phyloP scores from a whole-genome alignment of 2,888 invertebrate genomes.

The Plebejus anna region DNA sequence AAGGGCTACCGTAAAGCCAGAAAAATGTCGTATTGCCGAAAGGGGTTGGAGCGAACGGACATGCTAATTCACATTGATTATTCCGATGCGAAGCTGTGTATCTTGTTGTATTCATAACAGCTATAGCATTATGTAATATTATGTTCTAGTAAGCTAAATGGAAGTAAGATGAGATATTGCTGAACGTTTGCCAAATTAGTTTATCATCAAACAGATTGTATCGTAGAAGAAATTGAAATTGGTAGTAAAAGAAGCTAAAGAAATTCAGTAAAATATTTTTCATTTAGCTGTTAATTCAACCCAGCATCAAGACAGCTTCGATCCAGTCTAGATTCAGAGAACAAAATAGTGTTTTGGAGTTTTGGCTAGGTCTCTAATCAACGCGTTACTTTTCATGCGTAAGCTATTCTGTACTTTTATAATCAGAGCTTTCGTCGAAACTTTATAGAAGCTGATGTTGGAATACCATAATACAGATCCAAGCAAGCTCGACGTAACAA shows the following conservation, averaged over 20 bases:
- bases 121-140: background rate
- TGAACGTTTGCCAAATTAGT: background rate
- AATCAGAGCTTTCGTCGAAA: too few species aligned
- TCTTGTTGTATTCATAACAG: background rate
- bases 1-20: conserved; percentile 1
- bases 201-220: background rate
- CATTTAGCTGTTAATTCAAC: background rate
- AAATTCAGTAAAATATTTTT: background rate
- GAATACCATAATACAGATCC: background rate
- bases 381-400: too few species aligned
- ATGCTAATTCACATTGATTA: conserved; percentile 3
- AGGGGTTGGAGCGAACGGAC: background rate
- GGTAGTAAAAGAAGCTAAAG: background rate
- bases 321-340: too few species aligned
- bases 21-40: background rate
- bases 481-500: background rate
- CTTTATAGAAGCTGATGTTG: background rate
- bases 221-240: conserved; percentile 10
- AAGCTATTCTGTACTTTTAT: too few species aligned
- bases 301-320: background rate
- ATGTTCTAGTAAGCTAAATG: background rate
- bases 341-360: too few species aligned
- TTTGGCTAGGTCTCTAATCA: too few species aligned
- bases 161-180: background rate
- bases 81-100: background rate